phyloP scores from a whole-genome alignment of 2,797 vertebrate species.

The Hippocampus kuda region DNA sequence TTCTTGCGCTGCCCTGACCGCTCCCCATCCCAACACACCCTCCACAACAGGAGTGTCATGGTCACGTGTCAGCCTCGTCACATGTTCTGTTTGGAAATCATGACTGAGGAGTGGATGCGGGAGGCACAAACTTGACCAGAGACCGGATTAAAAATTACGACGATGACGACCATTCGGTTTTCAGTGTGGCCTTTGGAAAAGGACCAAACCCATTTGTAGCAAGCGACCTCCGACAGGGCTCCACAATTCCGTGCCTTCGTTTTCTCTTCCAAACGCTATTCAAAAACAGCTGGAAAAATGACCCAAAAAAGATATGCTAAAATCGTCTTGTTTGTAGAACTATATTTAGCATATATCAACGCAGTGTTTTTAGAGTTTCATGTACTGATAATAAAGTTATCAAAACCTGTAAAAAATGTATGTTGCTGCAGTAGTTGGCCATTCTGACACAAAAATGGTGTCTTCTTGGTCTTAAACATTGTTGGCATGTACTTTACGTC shows the following conservation, averaged over 20 bases:
- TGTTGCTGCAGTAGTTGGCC: neutral
- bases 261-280: neutral
- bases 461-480: neutral
- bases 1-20: conserved; percentile 55
- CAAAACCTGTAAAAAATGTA: neutral
- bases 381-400: neutral
- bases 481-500: neutral
- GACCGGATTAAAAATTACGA: conserved; percentile 19
- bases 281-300: neutral
- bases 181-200: conserved; percentile 14
- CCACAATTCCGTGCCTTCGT: neutral
- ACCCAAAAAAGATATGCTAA: neutral
- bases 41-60: conserved; percentile 40
- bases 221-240: neutral
- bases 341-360: neutral
- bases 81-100: conserved; percentile 21
- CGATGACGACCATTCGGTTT: conserved; percentile 14
- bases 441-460: neutral
- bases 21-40: conserved; percentile 58
- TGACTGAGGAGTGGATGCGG: conserved; percentile 18
- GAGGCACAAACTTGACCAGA: conserved; percentile 28
- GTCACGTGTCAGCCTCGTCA: conserved; percentile 24
- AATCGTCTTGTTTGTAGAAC: neutral
- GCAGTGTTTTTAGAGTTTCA: neutral
- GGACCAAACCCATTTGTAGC: conserved; percentile 14